phyloP scores from a whole-genome alignment of 2,888 invertebrate genomes.

The Drosophila colorata region DNA sequence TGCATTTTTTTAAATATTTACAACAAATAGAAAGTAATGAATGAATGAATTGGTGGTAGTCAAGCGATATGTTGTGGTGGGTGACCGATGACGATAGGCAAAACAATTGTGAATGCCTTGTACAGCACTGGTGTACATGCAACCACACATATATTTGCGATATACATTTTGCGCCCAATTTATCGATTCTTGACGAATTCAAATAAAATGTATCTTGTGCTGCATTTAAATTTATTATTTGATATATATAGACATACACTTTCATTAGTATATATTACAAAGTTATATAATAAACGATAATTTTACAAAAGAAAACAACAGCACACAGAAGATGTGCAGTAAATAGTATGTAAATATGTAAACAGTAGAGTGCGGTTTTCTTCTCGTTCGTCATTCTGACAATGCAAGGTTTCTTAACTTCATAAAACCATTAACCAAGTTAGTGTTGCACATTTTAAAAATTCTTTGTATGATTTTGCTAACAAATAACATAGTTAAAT shows the following conservation, averaged over 20 bases:
- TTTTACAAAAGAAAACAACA: conserved; percentile 67
- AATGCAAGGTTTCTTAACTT: conserved; percentile 49
- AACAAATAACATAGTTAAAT: conserved; percentile 73
- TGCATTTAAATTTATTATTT: conserved; percentile 30
- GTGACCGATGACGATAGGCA: conserved; percentile 12
- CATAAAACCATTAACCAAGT: conserved; percentile 68
- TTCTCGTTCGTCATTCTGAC: conserved; percentile 19
- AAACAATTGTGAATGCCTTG: neutral
- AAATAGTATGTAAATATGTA: conserved; percentile 10
- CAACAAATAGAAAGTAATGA: conserved; percentile 76
- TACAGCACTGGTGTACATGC: conserved; percentile 9
- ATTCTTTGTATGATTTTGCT: conserved; percentile 70
- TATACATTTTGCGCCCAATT: neutral
- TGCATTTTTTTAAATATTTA: conserved; percentile 67
- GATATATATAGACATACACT: conserved; percentile 57
- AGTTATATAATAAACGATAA: conserved; percentile 57
- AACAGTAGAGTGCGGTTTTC: conserved; percentile 2
- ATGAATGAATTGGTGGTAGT: conserved; percentile 58
- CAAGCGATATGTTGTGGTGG: conserved; percentile 39
- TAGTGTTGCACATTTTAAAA: conserved; percentile 63
- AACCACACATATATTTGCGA: neutral
- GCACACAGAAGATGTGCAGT: conserved; percentile 50
- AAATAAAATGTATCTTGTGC: conserved; percentile 20
- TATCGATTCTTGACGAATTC: neutral
- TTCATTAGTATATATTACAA: conserved; percentile 58